Percentiles rank a stretch among this genome's conserved stretches.
Evolutionary conservation across 2,888 invertebrate species (phyloP).

Genomic region (Nomada fabriciana): DNA sequence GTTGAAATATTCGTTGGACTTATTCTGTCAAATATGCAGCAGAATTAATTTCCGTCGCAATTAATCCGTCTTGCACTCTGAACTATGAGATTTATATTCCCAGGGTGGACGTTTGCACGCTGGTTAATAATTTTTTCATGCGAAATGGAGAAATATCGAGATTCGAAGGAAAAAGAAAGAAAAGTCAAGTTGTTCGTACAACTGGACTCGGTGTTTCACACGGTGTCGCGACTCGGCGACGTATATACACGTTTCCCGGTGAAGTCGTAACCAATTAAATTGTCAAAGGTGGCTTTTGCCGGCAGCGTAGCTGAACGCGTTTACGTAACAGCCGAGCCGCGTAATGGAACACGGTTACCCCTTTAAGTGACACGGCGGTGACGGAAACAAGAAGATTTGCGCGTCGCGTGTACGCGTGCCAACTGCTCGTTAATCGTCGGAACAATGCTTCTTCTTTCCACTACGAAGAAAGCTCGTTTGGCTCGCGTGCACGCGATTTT

Average conservation of each 20-base stretch:
- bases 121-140: too few relatives aligned
- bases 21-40: too few relatives aligned
- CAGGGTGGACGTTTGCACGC: too few relatives aligned
- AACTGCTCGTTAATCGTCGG: conserved; percentile 43
- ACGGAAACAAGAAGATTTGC: conserved; percentile 44
- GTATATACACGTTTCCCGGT: conserved; percentile 16
- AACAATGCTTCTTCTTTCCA: conserved; percentile 19
- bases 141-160: neutral
- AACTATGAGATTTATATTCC: neutral
- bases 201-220: conserved; percentile 25
- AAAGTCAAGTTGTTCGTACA: too few relatives aligned
- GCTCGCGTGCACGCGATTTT: conserved; percentile 44
- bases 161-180: neutral
- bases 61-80: neutral
- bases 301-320: conserved; percentile 33
- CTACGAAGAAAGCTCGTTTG: conserved; percentile 1
- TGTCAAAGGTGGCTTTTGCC: conserved; percentile 49
- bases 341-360: conserved; percentile 34
- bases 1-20: too few relatives aligned
- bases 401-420: conserved; percentile 24
- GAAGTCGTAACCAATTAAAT: conserved; percentile 50
- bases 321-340: conserved; percentile 37
- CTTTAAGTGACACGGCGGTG: conserved; percentile 18
- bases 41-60: too few relatives aligned
- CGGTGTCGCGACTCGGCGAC: conserved; percentile 3